Percentiles rank a stretch among this genome's conserved stretches.
These are phyloP conservation scores for Petrocephalus zakoni DNA, from an alignment of 2,113 vertebrate species.

Conservation along the genomic window DNA sequence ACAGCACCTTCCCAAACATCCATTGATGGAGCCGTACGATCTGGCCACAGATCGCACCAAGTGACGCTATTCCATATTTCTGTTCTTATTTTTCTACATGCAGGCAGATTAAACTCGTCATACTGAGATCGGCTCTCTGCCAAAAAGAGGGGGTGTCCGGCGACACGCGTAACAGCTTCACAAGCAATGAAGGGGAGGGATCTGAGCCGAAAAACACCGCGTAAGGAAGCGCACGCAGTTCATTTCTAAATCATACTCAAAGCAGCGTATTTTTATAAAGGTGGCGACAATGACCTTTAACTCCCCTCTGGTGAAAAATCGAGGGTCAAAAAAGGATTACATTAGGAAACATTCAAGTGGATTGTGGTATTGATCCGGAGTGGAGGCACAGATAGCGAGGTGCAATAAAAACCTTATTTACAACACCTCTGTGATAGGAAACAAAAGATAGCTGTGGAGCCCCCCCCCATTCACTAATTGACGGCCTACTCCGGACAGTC, in stretches of 20 bases:
- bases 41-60: slow-evolving; percentile 15
- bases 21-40: slow-evolving; percentile 34
- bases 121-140: slow-evolving; percentile 35
- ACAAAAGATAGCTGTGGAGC: slow-evolving; percentile 51
- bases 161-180: slow-evolving; percentile 25
- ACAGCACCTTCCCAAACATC: slow-evolving; percentile 19
- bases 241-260: slow-evolving; percentile 35
- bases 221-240: slow-evolving; percentile 19
- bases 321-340: slow-evolving; percentile 54
- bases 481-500: slow-evolving; percentile 51
- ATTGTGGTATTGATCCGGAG: slow-evolving; percentile 62
- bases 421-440: slow-evolving; percentile 57
- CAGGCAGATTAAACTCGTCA: slow-evolving; percentile 30
- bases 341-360: slow-evolving; percentile 59
- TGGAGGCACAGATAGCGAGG: slow-evolving; percentile 52
- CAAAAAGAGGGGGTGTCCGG: slow-evolving; percentile 37
- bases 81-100: slow-evolving; percentile 22
- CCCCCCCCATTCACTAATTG: slow-evolving; percentile 58
- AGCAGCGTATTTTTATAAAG: slow-evolving; percentile 44
- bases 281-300: slow-evolving; percentile 44
- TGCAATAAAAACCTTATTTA: slow-evolving; percentile 70
- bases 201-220: slow-evolving; percentile 31
- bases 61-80: slow-evolving; percentile 13
- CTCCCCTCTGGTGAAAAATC: slow-evolving; percentile 54
- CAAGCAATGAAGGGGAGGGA: slow-evolving; percentile 25